Evolutionary conservation across 2,113 vertebrate species (phyloP).

Genomic region (Rattus rattus): DNA sequence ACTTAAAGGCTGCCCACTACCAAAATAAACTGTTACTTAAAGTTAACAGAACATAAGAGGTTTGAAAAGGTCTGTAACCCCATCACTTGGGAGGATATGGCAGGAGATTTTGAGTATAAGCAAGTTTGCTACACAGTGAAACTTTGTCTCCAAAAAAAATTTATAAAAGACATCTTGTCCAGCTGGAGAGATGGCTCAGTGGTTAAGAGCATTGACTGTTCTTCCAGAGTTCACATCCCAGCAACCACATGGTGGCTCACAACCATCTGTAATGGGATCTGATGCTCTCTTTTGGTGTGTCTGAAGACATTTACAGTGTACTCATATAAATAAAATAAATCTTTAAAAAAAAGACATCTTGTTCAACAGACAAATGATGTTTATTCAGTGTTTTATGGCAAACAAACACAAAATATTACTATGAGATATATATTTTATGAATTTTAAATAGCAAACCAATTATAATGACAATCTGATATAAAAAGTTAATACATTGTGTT

Average conservation of each 20-base stretch:
- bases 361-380: background rate
- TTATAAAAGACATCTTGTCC: background rate
- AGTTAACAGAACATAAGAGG: background rate
- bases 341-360: background rate
- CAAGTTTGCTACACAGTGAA: background rate
- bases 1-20: background rate
- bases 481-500: background rate
- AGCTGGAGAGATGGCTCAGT: too few species aligned
- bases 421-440: background rate
- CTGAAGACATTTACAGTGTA: too few species aligned
- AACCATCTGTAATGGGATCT: too few species aligned
- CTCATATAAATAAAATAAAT: too few species aligned
- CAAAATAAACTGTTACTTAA: background rate
- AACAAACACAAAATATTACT: background rate
- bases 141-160: background rate
- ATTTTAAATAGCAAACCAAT: slow-evolving; percentile 17
- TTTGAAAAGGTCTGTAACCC: background rate
- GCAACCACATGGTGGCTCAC: too few species aligned
- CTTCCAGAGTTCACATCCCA: too few species aligned
- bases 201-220: too few species aligned
- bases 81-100: background rate
- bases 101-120: background rate
- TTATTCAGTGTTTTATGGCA: slow-evolving; percentile 6
- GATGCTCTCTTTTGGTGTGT: too few species aligned
- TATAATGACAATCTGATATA: background rate